Evolutionary conservation across 1,140 invertebrate species (phyloP), one percentile per base, ranked within the genome.

Genomic region (Drosophila kohkoa): DNA sequence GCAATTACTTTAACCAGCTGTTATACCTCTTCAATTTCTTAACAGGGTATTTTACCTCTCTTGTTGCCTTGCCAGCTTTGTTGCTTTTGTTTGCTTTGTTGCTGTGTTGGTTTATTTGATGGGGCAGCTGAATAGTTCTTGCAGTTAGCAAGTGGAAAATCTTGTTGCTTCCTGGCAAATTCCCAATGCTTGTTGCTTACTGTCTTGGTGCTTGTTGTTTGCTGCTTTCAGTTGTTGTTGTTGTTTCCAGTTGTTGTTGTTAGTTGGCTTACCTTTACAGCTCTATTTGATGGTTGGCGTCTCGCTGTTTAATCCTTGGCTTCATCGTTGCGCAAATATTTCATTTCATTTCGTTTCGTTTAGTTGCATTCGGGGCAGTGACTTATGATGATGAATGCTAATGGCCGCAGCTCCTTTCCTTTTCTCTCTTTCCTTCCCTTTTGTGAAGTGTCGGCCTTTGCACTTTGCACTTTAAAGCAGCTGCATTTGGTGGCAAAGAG

Each of bases 341-440:
- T 90, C 87, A 91, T 91, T 90, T 90, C 73, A 86, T 90, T 79
- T 75, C 72, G 38, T 75, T 83, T 80, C 43, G 65, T 64, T 70
- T 59, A 45, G 65, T 54, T 75, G 58, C 59, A 64, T 69, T 35
- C 51, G 65, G 81, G 86, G 82, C 82, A 81, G 79, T 91, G 90
- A 91, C 86, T 91, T 91, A 91, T 91, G 90, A 91, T 91, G 90
- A 91, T 91, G 83, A 91, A 91, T 91, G 81, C 80, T 82, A 82
- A 80, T 90, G 88, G 75, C 72, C 66, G 41, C 41, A 45, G 8
- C 28, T 32, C 11, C 30, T 1, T 1, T 32, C 15, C 2, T 1
- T 25, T 25, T 4, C 38, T 5, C 25, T 1, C 2, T 7, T 13
- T 8, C 1, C 10, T 7, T 8, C 10, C 60, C 10, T 10, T 5